These are phyloP conservation scores for Megaceryle torquata DNA, from an alignment of 2,113 vertebrate species.

Conservation along the genomic window DNA sequence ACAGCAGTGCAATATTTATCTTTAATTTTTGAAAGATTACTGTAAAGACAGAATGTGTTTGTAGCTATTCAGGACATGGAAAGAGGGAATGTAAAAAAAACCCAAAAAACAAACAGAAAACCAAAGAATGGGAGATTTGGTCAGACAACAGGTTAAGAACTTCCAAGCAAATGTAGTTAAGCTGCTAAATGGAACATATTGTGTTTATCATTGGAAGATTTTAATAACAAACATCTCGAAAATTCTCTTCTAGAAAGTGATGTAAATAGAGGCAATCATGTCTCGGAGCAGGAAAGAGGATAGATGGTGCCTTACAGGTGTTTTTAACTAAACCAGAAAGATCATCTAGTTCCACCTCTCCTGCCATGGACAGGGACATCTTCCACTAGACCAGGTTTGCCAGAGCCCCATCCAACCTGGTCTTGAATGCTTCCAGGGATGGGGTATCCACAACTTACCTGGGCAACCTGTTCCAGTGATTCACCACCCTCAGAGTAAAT, in stretches of 20 bases:
- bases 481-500: background rate
- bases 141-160: background rate
- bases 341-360: no score
- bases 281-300: background rate
- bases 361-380: no score
- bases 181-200: background rate
- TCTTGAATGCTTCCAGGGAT: no score
- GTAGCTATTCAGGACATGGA: background rate
- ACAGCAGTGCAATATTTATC: background rate
- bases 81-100: background rate
- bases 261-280: background rate
- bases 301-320: background rate
- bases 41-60: background rate
- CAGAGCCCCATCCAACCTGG: no score
- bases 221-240: background rate
- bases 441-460: no score
- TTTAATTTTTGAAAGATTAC: background rate
- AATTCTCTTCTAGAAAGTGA: background rate
- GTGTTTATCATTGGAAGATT: background rate
- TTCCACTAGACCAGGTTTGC: no score
- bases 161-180: background rate
- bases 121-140: background rate
- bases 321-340: background rate
- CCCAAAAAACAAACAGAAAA: background rate
- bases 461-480: background rate